Conservation (phyloP, 2,888 invertebrate species). For the Drosophila neotestacea region DNA sequence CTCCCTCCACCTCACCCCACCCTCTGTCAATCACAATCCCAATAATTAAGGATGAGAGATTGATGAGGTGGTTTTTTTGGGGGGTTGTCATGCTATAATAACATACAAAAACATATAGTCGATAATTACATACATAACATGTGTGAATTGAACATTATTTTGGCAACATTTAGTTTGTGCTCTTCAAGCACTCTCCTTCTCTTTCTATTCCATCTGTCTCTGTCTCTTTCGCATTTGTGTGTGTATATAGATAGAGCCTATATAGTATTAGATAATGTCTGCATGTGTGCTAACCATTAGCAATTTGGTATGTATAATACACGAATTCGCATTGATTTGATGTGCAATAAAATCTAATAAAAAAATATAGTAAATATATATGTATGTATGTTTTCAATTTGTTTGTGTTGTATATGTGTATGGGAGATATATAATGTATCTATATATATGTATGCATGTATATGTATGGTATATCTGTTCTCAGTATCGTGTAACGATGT, state of each 20-base stretch:
- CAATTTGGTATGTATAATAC: slow-evolving; percentile 79
- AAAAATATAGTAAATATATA: slow-evolving; percentile 38
- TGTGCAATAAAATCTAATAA: slow-evolving; percentile 60
- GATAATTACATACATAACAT: slow-evolving; percentile 1
- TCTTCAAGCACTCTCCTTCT: neutral
- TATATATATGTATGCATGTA: slow-evolving; percentile 13
- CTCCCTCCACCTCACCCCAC: too few relatives aligned
- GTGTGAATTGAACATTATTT: slow-evolving; percentile 17
- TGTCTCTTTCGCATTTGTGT: slow-evolving; percentile 2
- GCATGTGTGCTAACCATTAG: slow-evolving; percentile 44
- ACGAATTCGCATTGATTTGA: slow-evolving; percentile 54
- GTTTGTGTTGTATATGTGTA: slow-evolving; percentile 3
- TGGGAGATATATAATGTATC: slow-evolving; percentile 33
- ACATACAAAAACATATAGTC: slow-evolving; percentile 4
- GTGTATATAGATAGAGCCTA: slow-evolving; percentile 11
- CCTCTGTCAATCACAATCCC: neutral
- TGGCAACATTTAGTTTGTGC: slow-evolving; percentile 24
- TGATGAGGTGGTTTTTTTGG: neutral
- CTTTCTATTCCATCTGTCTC: neutral
- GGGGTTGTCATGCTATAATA: slow-evolving; percentile 2
- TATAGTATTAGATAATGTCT: slow-evolving; percentile 12
- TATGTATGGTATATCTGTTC: slow-evolving; percentile 42
- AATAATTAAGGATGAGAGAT: neutral
- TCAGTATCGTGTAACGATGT: slow-evolving; percentile 40
- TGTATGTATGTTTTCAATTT: slow-evolving; percentile 12